Evolutionary conservation across 2,113 vertebrate species (phyloP).

Genomic region (Macrotus californicus): DNA sequence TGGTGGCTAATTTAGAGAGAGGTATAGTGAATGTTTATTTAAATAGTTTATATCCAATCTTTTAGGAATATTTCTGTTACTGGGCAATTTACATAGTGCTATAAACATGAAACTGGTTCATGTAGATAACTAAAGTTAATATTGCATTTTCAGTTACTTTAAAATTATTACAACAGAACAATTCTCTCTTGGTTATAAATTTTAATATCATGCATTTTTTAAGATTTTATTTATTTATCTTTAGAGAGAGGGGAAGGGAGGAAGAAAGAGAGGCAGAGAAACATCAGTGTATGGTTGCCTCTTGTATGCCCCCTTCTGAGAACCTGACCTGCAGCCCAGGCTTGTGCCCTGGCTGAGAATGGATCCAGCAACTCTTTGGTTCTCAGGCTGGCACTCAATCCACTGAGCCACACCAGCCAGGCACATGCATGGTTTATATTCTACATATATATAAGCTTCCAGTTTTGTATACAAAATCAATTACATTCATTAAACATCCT

Average conservation of each 20-base stretch:
- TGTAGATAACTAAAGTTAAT: neutral
- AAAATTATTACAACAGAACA: neutral
- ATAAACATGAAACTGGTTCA: neutral
- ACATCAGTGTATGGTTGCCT: no score
- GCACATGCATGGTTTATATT: neutral
- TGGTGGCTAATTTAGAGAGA: neutral
- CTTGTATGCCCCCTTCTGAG: no score
- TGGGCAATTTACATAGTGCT: neutral
- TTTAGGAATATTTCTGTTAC: neutral
- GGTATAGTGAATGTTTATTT: neutral
- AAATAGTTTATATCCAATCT: neutral
- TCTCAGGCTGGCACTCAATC: no score
- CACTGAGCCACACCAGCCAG: no score
- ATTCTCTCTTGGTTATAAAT: neutral
- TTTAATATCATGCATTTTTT: neutral
- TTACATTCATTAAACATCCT: neutral
- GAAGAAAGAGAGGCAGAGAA: no score
- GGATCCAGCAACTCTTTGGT: no score
- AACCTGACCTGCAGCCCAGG: no score
- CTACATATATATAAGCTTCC: neutral
- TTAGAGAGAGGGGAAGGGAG: no score
- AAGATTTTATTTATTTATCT: no score
- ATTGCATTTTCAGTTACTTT: neutral
- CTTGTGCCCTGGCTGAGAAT: no score
- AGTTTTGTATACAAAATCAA: neutral